Evolutionary conservation across 2,797 vertebrate genomes (phyloP).

Genomic region (Coendou prehensilis): DNA sequence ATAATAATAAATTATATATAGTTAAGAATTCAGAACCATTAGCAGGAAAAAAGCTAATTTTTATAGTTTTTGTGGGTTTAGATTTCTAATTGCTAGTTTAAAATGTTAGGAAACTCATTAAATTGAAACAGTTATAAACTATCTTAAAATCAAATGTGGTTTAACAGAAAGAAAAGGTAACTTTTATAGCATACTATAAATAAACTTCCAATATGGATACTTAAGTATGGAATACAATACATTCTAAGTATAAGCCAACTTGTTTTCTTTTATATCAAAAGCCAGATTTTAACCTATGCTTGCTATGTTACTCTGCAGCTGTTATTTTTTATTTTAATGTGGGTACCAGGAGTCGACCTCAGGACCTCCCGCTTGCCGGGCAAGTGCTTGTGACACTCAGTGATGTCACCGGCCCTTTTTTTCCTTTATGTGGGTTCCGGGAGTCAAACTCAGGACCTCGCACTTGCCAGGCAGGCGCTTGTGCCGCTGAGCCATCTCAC

Average conservation of each 20-base stretch:
- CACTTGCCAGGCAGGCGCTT: too few species aligned
- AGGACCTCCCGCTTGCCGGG: too few species aligned
- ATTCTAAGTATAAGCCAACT: neutral
- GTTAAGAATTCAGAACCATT: constrained; percentile 57
- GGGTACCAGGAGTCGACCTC: too few species aligned
- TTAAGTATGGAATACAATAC: neutral
- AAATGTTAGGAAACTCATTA: constrained; percentile 42
- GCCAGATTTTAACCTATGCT: neutral
- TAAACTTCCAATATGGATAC: neutral
- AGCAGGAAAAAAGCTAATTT: constrained; percentile 62
- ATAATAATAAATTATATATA: constrained; percentile 50
- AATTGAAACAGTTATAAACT: constrained; percentile 15
- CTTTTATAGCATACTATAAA: constrained; percentile 1
- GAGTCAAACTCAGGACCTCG: too few species aligned
- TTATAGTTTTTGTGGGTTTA: neutral
- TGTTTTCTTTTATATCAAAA: constrained; percentile 20
- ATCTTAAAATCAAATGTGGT: constrained; percentile 27
- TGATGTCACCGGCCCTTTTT: too few species aligned
- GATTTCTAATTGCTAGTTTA: constrained; percentile 61
- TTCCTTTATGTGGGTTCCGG: too few species aligned
- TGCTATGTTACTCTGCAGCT: neutral
- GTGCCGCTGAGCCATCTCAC: too few species aligned
- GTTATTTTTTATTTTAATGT: too few species aligned
- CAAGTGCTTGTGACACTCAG: too few species aligned
- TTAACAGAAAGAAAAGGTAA: constrained; percentile 57